Evolutionary conservation across 2,113 vertebrate species (phyloP).

Genomic region (Tetrao urogallus): DNA sequence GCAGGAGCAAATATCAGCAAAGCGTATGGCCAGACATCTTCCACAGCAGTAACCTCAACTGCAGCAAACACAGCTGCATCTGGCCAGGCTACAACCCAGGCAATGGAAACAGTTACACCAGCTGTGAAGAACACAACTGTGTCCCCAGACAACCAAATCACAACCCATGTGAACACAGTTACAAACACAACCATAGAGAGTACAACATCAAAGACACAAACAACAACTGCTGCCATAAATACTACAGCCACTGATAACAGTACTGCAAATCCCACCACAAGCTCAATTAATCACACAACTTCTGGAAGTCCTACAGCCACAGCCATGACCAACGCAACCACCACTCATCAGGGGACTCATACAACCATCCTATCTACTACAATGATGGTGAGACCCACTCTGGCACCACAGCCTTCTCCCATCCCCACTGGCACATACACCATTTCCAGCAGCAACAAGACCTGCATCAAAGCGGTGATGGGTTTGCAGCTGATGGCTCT

Average conservation of each 20-base stretch:
- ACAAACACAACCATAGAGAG: neutral
- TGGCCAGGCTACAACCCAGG: neutral
- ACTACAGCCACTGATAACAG: neutral
- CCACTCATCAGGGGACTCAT: neutral
- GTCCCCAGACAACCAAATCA: neutral
- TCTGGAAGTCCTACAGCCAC: neutral
- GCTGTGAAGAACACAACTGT: neutral
- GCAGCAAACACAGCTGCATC: neutral
- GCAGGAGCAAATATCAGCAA: neutral
- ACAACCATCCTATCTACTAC: neutral
- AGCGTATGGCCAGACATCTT: neutral
- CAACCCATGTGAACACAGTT: neutral
- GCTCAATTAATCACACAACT: neutral
- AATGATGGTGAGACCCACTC: neutral
- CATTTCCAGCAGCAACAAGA: slow-evolving; percentile 57
- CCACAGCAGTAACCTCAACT: accelerated
- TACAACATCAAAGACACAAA: accelerated
- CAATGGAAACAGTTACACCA: neutral
- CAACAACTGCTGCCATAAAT: neutral
- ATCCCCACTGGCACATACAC: slow-evolving; percentile 76
- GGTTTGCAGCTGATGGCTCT: slow-evolving; percentile 79
- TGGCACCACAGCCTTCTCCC: neutral
- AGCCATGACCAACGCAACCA: neutral
- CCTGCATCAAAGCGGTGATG: slow-evolving; percentile 82
- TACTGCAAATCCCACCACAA: neutral